These are phyloP conservation scores for Hippoglossus hippoglossus DNA, from an alignment of 2,797 vertebrate genomes.

Conservation along the genomic window DNA sequence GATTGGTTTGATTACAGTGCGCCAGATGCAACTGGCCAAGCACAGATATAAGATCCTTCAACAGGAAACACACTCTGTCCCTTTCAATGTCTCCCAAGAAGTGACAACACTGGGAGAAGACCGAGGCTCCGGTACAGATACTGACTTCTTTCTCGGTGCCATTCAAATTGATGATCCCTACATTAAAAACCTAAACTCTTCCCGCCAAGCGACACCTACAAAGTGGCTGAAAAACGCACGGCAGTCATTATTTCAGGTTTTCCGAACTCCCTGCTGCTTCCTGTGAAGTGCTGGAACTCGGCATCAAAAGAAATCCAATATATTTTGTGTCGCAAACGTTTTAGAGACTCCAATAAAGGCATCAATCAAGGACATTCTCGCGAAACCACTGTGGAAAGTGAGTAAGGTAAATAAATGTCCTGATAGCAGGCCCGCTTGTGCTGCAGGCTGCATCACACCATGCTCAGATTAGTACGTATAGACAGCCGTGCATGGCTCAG, in stretches of 20 bases:
- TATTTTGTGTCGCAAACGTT: neutral
- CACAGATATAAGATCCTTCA: slow-evolving; percentile 63
- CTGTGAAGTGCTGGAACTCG: slow-evolving; percentile 15
- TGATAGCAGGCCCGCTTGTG: neutral
- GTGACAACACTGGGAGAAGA: slow-evolving; percentile 51
- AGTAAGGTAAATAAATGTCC: no score
- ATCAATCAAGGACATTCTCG: slow-evolving; percentile 7
- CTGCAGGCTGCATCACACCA: no score
- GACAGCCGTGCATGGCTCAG: slow-evolving; percentile 57
- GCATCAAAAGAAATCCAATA: slow-evolving; percentile 10
- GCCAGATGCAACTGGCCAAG: slow-evolving; percentile 73
- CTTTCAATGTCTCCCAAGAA: slow-evolving; percentile 65
- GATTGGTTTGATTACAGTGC: slow-evolving; percentile 82
- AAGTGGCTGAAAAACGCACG: slow-evolving; percentile 23
- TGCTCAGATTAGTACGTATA: neutral
- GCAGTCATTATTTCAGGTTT: slow-evolving; percentile 23
- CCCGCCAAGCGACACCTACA: neutral
- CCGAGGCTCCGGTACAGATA: neutral
- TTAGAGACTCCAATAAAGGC: neutral
- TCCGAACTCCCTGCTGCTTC: slow-evolving; percentile 21
- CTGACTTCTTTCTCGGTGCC: slow-evolving; percentile 30
- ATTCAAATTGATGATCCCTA: slow-evolving; percentile 43
- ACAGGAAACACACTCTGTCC: slow-evolving; percentile 77
- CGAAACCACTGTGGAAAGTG: neutral
- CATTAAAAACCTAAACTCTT: slow-evolving; percentile 40